A percentile compares a stretch with the other conserved stretches of the same genome.
Evolutionary conservation across 2,888 invertebrate genomes (phyloP).

Genomic region (Temnothorax unifasciatus): DNA sequence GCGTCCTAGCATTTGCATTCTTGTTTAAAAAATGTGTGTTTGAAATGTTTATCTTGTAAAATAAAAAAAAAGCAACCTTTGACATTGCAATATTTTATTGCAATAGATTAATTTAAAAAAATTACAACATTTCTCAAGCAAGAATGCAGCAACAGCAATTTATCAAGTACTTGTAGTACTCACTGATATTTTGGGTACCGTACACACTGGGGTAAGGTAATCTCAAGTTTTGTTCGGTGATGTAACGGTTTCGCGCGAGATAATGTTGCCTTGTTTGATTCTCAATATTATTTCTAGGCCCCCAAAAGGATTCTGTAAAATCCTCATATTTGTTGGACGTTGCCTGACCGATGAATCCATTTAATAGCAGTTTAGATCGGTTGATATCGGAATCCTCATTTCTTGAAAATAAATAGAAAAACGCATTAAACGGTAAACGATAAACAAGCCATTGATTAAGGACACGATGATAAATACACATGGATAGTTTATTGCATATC

Average conservation of each 20-base stretch:
- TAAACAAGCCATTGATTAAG: constrained; percentile 6
- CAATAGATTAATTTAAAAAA: background rate
- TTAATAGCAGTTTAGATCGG: constrained; percentile 77
- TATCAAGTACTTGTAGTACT: background rate
- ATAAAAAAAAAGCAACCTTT: background rate
- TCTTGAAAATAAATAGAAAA: constrained; percentile 72
- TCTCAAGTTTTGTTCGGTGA: constrained; percentile 87
- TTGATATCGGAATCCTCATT: constrained; percentile 79
- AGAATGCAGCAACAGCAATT: background rate
- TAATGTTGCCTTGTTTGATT: constrained; percentile 88
- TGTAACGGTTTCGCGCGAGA: constrained; percentile 87
- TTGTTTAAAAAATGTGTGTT: background rate
- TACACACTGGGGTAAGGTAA: constrained; percentile 84
- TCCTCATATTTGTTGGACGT: constrained; percentile 76
- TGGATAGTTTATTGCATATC: constrained; percentile 58
- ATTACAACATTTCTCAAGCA: background rate
- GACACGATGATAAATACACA: background rate
- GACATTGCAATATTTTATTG: background rate
- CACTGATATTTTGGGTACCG: constrained; percentile 81
- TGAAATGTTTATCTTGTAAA: background rate
- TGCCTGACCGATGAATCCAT: constrained; percentile 76
- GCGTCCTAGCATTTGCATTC: background rate
- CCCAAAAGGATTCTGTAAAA: constrained; percentile 79
- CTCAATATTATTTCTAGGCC: constrained; percentile 80
- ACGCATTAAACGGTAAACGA: constrained; percentile 18